Evolutionary conservation across 2,888 invertebrate species (phyloP), one percentile per base, ranked within the genome.

Genomic region (Physocephala rufipes): DNA sequence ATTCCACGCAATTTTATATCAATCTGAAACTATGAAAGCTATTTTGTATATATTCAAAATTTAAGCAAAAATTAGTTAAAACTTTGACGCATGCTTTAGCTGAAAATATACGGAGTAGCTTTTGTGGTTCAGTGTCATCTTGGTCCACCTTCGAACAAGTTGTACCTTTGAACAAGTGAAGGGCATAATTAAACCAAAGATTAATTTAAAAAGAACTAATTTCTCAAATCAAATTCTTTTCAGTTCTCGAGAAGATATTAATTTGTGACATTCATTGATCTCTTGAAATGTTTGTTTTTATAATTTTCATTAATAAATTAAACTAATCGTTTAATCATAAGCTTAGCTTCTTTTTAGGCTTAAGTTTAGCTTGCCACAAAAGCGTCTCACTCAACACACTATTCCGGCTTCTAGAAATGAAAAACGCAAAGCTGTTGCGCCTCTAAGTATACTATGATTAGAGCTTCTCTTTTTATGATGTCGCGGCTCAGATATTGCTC

Each of bases 11-110:
- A n/a, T n/a, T n/a, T n/a, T n/a, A n/a, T n/a, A n/a, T n/a, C 5
- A 36, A 19, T 45, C 7, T 24, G 5, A 26, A 64, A 67, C 71
- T 72, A 36, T 64, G 55, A 71, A 73, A 71, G 73, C 73, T 73
- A 45, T 72, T 70, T 73, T 65, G 69, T 72, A 68, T 55, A n/a
- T 68, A 36, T 70, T 69, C 64, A 36, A 13, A 43, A 19, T 24
- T 1, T 24, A 43, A 63, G 63, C 43, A 28, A 16, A 36, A 64
- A 21, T 53, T 13, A 30, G 12, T 24, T 9, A 62, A n/a, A 15
- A 16, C n/a, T 28, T 66, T 58, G 2, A n/a, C 15, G 36, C 7
- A 24, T 21, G 36, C 55, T 49, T 66, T 45, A 47, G 28, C 49
- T 26, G 67, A 72, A 72, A 47, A 70, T 51, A 51, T 62, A 67